Percentiles rank a stretch among this genome's conserved stretches.
Evolutionary conservation across 1,140 invertebrate genomes (phyloP).

Genomic region (Drosophila subobscura): DNA sequence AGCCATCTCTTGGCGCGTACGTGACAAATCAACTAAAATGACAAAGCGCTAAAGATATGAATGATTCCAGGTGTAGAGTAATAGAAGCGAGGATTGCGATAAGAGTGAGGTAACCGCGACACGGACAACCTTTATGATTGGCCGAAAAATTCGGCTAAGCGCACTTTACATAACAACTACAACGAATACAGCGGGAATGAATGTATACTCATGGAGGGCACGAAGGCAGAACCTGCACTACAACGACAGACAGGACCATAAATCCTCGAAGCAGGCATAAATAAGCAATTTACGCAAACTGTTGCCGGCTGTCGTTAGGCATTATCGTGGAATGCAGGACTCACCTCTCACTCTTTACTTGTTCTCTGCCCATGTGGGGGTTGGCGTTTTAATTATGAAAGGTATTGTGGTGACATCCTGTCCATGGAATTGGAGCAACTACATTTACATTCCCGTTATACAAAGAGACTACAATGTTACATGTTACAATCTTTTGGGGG

Average conservation of each 20-base stretch:
- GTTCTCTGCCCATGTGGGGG: slow-evolving; percentile 21
- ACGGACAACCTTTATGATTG: slow-evolving; percentile 2
- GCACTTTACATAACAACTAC: slow-evolving; percentile 77
- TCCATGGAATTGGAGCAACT: no score
- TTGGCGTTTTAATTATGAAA: slow-evolving; percentile 7
- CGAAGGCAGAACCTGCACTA: slow-evolving; percentile 23
- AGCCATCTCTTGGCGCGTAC: slow-evolving; percentile 62
- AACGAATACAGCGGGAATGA: not conserved
- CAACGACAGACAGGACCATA: no score
- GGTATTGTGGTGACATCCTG: no score
- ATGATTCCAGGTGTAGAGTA: not conserved
- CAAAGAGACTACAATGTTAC: no score
- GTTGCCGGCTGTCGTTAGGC: slow-evolving; percentile 59
- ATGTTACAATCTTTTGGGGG: no score
- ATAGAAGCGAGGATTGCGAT: not conserved
- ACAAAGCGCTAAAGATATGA: not conserved
- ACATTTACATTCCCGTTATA: no score
- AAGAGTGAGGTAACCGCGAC: slow-evolving; percentile 20
- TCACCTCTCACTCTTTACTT: slow-evolving; percentile 19
- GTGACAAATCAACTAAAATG: slow-evolving; percentile 74
- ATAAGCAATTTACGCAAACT: slow-evolving; percentile 71
- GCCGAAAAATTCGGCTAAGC: slow-evolving; percentile 43
- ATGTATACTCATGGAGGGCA: not conserved
- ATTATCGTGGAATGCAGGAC: slow-evolving; percentile 13
- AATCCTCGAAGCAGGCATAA: slow-evolving; percentile 40